Conservation (phyloP, 1,140 invertebrate species). For the Colletes gigas region DNA sequence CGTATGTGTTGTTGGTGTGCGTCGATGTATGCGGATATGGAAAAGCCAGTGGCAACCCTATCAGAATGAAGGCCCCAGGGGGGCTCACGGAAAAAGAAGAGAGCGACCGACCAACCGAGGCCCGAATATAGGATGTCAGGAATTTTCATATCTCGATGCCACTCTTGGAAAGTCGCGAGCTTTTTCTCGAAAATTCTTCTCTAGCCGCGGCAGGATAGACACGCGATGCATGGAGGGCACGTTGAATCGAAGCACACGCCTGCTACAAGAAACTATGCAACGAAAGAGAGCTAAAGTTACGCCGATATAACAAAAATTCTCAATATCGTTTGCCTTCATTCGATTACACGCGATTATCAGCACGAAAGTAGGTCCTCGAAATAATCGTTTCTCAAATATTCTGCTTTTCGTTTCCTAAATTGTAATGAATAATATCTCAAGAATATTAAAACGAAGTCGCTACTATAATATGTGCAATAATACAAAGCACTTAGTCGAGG, state of each 20-base stretch:
- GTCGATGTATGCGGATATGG: constrained; percentile 61
- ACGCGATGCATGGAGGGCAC: constrained; percentile 34
- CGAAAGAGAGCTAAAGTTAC: background rate
- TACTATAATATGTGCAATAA: too few species aligned
- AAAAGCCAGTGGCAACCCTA: constrained; percentile 71
- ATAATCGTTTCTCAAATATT: background rate
- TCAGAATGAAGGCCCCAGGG: constrained; percentile 64
- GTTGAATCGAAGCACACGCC: constrained; percentile 36
- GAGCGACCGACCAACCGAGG: constrained; percentile 53
- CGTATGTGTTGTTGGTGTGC: constrained; percentile 34
- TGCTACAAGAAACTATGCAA: constrained; percentile 39
- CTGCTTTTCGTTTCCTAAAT: too few species aligned
- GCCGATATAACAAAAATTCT: too few species aligned
- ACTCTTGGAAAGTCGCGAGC: constrained; percentile 59
- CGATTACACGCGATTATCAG: background rate
- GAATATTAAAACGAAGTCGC: too few species aligned
- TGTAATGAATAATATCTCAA: too few species aligned
- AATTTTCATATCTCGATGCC: constrained; percentile 74
- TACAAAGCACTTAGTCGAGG: too few species aligned
- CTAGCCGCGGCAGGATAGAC: constrained; percentile 39
- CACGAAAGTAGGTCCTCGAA: background rate
- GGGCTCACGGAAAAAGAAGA: constrained; percentile 51
- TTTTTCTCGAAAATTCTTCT: constrained; percentile 64
- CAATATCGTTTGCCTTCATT: background rate
- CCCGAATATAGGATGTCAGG: constrained; percentile 70